A percentile compares a stretch with the other conserved stretches of the same genome.
Evolutionary conservation across 2,888 invertebrate genomes (phyloP).

Genomic region (Drosophila aldrichi): DNA sequence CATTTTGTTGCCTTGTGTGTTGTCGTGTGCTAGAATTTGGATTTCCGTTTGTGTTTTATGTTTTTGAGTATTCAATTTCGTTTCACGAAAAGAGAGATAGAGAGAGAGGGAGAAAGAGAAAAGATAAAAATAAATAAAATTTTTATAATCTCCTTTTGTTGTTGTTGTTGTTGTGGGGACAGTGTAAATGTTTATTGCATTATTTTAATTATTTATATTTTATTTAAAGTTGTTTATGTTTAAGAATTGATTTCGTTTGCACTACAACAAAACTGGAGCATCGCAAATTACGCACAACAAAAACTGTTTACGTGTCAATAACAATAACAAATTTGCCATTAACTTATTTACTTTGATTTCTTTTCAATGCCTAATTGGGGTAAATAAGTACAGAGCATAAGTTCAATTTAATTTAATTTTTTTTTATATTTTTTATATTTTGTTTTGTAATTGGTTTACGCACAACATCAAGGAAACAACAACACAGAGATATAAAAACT

Average conservation of each 20-base stretch:
- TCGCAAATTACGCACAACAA: constrained; percentile 59
- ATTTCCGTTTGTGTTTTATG: constrained; percentile 31
- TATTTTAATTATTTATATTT: constrained; percentile 13
- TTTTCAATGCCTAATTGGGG: constrained; percentile 29
- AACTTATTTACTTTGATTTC: constrained; percentile 20
- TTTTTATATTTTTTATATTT: constrained; percentile 8
- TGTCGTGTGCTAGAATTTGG: constrained; percentile 40
- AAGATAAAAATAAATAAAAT: constrained; percentile 77
- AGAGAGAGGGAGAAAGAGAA: constrained; percentile 73
- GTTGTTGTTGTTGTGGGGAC: constrained; percentile 5
- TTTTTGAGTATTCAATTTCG: constrained; percentile 13
- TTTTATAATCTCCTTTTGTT: constrained; percentile 70
- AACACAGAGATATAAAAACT: constrained; percentile 78
- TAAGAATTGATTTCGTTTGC: constrained; percentile 33
- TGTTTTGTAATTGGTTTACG: constrained; percentile 53
- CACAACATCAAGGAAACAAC: constrained; percentile 83
- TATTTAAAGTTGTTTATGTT: constrained; percentile 26
- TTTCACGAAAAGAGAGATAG: constrained; percentile 67
- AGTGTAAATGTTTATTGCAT: constrained; percentile 50
- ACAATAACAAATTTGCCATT: constrained; percentile 49
- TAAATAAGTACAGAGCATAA: constrained; percentile 55
- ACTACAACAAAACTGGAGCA: constrained; percentile 59
- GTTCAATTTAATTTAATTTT: constrained; percentile 11
- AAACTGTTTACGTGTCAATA: constrained; percentile 65
- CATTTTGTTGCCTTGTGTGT: constrained; percentile 44